Evolutionary conservation across 2,797 vertebrate genomes (phyloP).

Genomic region (Microctenopoma steveboyesi): DNA sequence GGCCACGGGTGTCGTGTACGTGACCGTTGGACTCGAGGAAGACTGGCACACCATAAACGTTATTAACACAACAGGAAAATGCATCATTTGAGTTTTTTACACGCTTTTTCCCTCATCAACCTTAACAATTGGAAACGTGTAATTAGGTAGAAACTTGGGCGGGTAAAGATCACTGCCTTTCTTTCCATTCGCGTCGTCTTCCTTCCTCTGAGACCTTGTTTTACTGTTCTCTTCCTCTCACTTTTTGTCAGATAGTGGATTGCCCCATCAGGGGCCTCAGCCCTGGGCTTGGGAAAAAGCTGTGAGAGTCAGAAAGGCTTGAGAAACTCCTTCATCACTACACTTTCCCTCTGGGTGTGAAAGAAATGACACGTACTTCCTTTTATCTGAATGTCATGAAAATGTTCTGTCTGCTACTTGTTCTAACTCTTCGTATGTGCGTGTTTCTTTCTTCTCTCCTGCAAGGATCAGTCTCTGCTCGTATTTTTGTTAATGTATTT

Average conservation of each 20-base stretch:
- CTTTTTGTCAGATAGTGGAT: conserved; percentile 64
- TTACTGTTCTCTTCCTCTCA: conserved; percentile 42
- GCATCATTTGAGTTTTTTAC: conserved; percentile 24
- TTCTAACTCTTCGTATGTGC: conserved; percentile 14
- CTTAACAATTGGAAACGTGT: conserved; percentile 41
- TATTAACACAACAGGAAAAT: conserved; percentile 35
- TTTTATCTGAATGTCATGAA: conserved; percentile 67
- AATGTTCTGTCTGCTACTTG: conserved; percentile 33
- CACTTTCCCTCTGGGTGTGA: conserved; percentile 58
- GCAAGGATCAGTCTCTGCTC: conserved; percentile 11
- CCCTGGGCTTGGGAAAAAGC: conserved; percentile 63
- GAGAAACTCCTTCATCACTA: conserved; percentile 66
- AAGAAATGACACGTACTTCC: conserved; percentile 64
- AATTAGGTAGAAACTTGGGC: conserved; percentile 53
- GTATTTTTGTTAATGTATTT: conserved; percentile 30
- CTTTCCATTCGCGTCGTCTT: conserved; percentile 40
- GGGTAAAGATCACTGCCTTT: conserved; percentile 62
- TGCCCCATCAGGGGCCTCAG: conserved; percentile 57
- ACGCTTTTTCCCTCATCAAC: conserved; percentile 24
- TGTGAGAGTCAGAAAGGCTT: conserved; percentile 60
- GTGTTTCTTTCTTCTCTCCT: conserved; percentile 39
- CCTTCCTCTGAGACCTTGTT: conserved; percentile 53
- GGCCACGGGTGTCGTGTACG: conserved; percentile 1
- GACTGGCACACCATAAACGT: conserved; percentile 29
- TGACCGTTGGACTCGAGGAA: conserved; percentile 18